Evolutionary conservation across 2,113 vertebrate genomes (phyloP).

Genomic region (Clinocottus analis): DNA sequence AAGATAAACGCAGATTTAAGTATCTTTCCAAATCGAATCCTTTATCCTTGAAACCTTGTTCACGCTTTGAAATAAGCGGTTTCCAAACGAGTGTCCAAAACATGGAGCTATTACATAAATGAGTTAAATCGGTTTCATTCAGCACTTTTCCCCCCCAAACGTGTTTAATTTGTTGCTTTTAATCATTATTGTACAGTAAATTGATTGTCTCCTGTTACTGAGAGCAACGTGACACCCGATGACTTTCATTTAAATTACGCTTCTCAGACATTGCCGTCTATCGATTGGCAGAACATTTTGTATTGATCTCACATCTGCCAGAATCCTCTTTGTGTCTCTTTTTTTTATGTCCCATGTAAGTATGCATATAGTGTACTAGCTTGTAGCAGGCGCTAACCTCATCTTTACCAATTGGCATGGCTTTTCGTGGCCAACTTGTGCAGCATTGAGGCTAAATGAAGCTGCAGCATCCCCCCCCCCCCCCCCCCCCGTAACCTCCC

Average conservation of each 20-base stretch:
- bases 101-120: background rate
- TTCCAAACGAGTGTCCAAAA: background rate
- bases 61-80: background rate
- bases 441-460: slow-evolving; percentile 56
- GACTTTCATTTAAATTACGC: slow-evolving; percentile 12
- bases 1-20: slow-evolving; percentile 32
- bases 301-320: slow-evolving; percentile 15
- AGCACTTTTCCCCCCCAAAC: background rate
- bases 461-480: slow-evolving; percentile 39
- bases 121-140: background rate
- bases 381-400: slow-evolving; percentile 34
- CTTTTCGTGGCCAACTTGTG: slow-evolving; percentile 55
- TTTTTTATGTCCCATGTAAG: slow-evolving; percentile 44
- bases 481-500: slow-evolving; percentile 57
- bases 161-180: slow-evolving; percentile 36
- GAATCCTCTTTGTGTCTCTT: slow-evolving; percentile 4
- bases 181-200: slow-evolving; percentile 34
- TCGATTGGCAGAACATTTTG: slow-evolving; percentile 7
- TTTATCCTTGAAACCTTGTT: slow-evolving; percentile 8
- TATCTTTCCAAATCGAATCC: background rate
- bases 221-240: slow-evolving; percentile 29
- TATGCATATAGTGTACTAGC: slow-evolving; percentile 51
- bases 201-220: slow-evolving; percentile 35
- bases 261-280: slow-evolving; percentile 7
- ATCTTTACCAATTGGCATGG: slow-evolving; percentile 47